Evolutionary conservation across 1,140 invertebrate species (phyloP).

Genomic region (Ips typographus): DNA sequence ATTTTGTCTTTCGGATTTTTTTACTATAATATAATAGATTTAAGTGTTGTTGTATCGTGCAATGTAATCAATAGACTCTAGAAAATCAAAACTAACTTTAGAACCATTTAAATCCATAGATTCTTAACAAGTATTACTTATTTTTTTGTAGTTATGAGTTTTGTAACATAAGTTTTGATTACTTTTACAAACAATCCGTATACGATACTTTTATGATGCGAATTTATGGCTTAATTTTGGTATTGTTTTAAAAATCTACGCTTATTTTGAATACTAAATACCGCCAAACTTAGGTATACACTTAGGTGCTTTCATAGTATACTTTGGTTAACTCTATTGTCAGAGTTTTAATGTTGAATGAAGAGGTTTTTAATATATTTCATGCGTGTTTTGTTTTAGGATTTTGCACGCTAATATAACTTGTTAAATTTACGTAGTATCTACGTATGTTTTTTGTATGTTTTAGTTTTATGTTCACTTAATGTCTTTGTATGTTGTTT

Average conservation of each 20-base stretch:
- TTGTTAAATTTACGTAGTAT: slow-evolving; percentile 20
- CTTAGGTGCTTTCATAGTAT: slow-evolving; percentile 31
- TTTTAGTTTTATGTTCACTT: no score
- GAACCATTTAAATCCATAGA: neutral
- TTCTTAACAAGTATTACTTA: slow-evolving; percentile 12
- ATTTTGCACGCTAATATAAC: neutral
- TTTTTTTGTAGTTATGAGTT: neutral
- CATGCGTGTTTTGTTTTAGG: neutral
- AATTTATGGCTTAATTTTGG: neutral
- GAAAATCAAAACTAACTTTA: slow-evolving; percentile 32
- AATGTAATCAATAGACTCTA: slow-evolving; percentile 39
- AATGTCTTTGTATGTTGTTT: neutral
- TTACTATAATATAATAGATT: slow-evolving; percentile 5
- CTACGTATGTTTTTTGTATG: slow-evolving; percentile 13
- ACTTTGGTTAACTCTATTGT: slow-evolving; percentile 24
- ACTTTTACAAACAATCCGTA: neutral
- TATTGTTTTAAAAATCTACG: slow-evolving; percentile 14
- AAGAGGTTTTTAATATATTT: slow-evolving; percentile 8
- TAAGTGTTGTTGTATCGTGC: slow-evolving; percentile 32
- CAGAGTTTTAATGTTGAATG: slow-evolving; percentile 17
- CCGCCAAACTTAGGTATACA: neutral
- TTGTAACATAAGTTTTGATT: slow-evolving; percentile 8
- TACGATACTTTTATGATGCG: slow-evolving; percentile 7
- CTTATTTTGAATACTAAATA: slow-evolving; percentile 18
- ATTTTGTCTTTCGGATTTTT: slow-evolving; percentile 29